Evolutionary conservation across 2,797 vertebrate species (phyloP).

Genomic region (Acrossocheilus wenchowensis): DNA sequence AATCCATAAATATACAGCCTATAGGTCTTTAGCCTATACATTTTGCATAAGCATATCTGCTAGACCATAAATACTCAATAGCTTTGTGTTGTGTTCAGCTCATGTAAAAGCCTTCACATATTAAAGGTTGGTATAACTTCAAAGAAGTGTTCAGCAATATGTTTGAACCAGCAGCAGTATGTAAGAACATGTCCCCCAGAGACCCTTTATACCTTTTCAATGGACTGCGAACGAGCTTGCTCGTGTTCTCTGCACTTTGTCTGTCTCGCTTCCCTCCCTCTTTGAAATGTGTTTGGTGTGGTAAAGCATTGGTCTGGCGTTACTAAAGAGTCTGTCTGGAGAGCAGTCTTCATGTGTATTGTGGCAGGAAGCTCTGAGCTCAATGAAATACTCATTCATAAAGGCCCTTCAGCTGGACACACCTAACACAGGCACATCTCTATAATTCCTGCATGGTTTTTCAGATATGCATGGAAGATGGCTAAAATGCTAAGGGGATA

Average conservation of each 20-base stretch:
- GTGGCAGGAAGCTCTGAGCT: conserved; percentile 18
- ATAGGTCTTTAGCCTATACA: background rate
- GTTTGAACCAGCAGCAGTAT: background rate
- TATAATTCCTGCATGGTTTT: conserved; percentile 11
- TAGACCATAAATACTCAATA: background rate
- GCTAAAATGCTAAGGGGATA: conserved; percentile 71
- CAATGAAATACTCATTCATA: conserved; percentile 63
- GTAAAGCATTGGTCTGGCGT: conserved; percentile 13
- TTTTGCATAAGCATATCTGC: background rate
- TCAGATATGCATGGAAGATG: conserved; percentile 54
- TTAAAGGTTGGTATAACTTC: background rate
- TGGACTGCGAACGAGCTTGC: background rate
- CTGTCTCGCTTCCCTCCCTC: background rate
- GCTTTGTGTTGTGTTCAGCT: background rate
- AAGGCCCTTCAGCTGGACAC: conserved; percentile 62
- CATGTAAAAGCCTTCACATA: background rate
- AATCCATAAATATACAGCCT: background rate
- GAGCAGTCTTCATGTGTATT: conserved; percentile 30
- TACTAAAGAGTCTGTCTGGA: conserved; percentile 49
- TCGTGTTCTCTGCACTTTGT: background rate
- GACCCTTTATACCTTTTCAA: background rate
- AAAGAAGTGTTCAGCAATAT: background rate
- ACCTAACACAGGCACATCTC: background rate
- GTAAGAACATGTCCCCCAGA: background rate
- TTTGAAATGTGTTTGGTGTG: conserved; percentile 5